Percentiles rank a stretch among this genome's conserved stretches.
These are phyloP conservation scores for Pissodes strobi DNA, from an alignment of 1,140 invertebrate genomes.

Conservation along the genomic window DNA sequence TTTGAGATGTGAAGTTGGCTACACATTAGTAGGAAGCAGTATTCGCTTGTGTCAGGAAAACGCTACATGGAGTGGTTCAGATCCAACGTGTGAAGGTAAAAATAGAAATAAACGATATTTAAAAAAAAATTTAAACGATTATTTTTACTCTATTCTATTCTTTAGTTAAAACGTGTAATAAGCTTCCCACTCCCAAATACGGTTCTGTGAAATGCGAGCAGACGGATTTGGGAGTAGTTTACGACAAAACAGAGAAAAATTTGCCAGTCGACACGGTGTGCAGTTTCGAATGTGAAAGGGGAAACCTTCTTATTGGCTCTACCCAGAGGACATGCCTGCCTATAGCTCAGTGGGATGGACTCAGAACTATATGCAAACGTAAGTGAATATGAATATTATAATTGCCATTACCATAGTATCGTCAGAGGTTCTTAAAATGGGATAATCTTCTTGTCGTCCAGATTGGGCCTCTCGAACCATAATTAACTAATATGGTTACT, in stretches of 20 bases:
- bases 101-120: background rate
- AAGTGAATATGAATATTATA: conserved; percentile 40
- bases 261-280: conserved; percentile 67
- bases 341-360: conserved; percentile 70
- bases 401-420: no score
- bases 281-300: conserved; percentile 67
- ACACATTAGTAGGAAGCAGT: conserved; percentile 66
- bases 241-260: conserved; percentile 37
- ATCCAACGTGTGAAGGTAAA: conserved; percentile 64
- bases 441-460: no score
- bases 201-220: conserved; percentile 66
- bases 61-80: conserved; percentile 69
- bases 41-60: conserved; percentile 68
- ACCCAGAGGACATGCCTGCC: conserved; percentile 68
- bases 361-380: conserved; percentile 70
- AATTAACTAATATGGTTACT: no score
- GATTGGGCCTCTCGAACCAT: no score
- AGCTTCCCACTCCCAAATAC: conserved; percentile 60
- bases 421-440: no score
- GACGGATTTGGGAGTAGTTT: conserved; percentile 54
- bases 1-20: conserved; percentile 69
- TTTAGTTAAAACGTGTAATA: conserved; percentile 67
- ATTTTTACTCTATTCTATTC: no score
- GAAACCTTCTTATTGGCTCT: conserved; percentile 69
- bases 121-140: background rate